Evolutionary conservation across 37 sponge, comb jelly and placozoan species (phyloP), one percentile per base, ranked within the genome.

Genomic region (Crambe crambe): DNA sequence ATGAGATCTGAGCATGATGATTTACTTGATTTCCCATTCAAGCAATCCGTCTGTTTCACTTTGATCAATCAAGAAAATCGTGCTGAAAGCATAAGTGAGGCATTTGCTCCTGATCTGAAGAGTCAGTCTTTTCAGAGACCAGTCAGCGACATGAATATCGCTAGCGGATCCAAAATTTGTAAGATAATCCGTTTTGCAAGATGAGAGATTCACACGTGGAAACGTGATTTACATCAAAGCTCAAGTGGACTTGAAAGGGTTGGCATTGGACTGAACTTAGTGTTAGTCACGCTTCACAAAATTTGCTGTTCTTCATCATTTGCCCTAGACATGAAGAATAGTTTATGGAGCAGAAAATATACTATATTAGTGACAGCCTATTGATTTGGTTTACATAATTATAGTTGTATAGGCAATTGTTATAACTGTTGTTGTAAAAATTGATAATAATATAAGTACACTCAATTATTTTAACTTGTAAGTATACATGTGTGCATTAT

Each of bases 1-100:
- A 89, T 89, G 89, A 72, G 65, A n/a, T 75, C 75, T 15, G 89
- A 89, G 80, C 85, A 89, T 68, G 89, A 89, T 58, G 59, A 68
- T 37, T 70, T 89, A 27, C 80, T 89, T 0, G 36, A 40, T 0
- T 89, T 80, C 80, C 89, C 89, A 0, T 89, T 89, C 71, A 79
- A 75, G 51, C 85, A 84, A 32, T 58, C 75, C 26, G 89, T 89
- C 9, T 58, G 79, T 26, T 61, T 89, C 39, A 59, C 79, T 5
- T 75, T 89, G 23, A 65, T 89, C 61, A 84, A 89, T 44, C 86
- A 84, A 42, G 32, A 42, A 18, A 69, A 68, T 18, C 75, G 47
- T 0, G n/a, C 69, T 47, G 60, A 47, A 10, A 58, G 32, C 51
- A 74, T 80, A 57, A 82, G 51, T 23, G 83, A 87, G n/a, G 66